Conservation (phyloP, 2,888 invertebrate genomes). For the Pristionchus japonicus region DNA sequence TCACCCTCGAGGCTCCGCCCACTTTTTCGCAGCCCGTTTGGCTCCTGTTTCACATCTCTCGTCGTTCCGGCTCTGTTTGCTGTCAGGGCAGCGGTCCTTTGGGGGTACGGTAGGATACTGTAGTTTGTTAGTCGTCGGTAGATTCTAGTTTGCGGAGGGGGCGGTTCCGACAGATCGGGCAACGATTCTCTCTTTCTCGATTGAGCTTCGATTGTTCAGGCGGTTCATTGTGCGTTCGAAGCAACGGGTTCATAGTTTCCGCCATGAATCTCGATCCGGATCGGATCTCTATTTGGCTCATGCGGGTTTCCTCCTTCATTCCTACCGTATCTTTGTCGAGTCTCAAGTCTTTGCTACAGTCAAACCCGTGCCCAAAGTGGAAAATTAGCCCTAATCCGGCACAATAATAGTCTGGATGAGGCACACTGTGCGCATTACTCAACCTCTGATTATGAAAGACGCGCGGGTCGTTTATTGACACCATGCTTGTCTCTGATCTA, state of each 20-base stretch:
- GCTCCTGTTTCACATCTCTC: neutral
- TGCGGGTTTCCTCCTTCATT: neutral
- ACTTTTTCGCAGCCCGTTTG: neutral
- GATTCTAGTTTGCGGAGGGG: neutral
- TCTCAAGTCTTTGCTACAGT: no score
- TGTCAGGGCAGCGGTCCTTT: neutral
- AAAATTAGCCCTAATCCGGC: no score
- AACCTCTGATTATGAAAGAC: neutral
- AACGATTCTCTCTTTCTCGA: neutral
- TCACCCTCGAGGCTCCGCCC: neutral
- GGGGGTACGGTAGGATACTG: neutral
- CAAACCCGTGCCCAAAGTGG: no score
- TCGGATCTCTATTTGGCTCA: neutral
- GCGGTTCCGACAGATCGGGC: neutral
- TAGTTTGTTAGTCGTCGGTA: neutral
- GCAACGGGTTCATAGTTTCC: neutral
- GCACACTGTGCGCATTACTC: neutral
- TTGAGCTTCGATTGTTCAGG: constrained; percentile 7
- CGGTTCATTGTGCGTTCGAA: neutral
- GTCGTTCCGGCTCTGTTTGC: neutral
- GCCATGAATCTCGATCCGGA: neutral
- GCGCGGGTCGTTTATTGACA: neutral
- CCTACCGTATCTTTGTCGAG: no score
- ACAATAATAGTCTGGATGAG: neutral
- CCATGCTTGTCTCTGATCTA: neutral